Evolutionary conservation across 2,888 invertebrate species (phyloP).

Genomic region (Chrysolina americana): DNA sequence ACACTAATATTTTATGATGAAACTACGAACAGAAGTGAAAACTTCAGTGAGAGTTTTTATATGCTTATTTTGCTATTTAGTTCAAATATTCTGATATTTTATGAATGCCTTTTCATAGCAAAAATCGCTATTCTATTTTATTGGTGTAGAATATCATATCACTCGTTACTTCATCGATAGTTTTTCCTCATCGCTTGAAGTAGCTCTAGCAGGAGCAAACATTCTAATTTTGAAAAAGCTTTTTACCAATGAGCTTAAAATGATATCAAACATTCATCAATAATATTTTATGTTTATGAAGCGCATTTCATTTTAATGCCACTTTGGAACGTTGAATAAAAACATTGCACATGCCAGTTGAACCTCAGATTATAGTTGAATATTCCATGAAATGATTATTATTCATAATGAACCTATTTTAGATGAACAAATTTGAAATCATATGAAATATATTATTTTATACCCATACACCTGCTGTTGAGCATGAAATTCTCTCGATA

Average conservation of each 20-base stretch:
- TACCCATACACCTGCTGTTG: neutral
- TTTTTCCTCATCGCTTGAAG: no score
- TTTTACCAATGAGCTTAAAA: neutral
- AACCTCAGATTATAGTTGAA: neutral
- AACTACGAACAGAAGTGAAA: no score
- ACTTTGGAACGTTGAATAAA: neutral
- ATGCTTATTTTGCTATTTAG: no score
- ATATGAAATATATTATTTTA: neutral
- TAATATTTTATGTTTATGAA: neutral
- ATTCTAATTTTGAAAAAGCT: neutral
- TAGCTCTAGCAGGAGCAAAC: no score
- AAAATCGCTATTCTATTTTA: no score
- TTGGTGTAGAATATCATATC: no score
- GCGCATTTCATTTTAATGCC: neutral
- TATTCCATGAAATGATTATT: constrained; percentile 1
- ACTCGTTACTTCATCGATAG: no score
- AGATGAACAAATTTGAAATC: neutral
- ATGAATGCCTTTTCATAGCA: no score
- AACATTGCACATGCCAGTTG: neutral
- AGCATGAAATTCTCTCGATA: neutral
- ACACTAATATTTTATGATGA: no score
- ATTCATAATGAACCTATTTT: neutral
- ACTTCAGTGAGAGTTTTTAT: no score
- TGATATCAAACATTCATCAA: neutral
- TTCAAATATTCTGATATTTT: no score